Percentiles rank a stretch among this genome's conserved stretches.
Evolutionary conservation across 2,888 invertebrate genomes (phyloP).

Genomic region (Trichopria drosophilae): DNA sequence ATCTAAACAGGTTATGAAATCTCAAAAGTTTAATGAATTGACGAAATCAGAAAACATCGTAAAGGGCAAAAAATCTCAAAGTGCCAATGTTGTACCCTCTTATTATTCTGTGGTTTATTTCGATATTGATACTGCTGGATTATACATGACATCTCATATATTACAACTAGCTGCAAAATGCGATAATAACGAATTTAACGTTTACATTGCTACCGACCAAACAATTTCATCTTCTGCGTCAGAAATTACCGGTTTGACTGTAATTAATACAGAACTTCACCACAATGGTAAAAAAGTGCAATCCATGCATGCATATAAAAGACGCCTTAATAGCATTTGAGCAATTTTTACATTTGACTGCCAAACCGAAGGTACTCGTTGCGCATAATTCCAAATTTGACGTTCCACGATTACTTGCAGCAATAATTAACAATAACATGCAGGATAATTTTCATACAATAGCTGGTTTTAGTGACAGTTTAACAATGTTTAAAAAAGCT

Average conservation of each 20-base stretch:
- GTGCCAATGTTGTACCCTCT: too few relatives aligned
- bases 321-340: too few relatives aligned
- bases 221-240: slow-evolving; percentile 8
- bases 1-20: too few relatives aligned
- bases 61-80: too few relatives aligned
- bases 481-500: slow-evolving; percentile 10
- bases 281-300: slow-evolving; percentile 9
- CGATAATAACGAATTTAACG: slow-evolving; percentile 14
- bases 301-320: slow-evolving; percentile 10
- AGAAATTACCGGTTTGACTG: slow-evolving; percentile 9
- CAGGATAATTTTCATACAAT: slow-evolving; percentile 15
- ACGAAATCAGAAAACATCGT: neutral
- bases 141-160: too few relatives aligned
- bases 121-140: slow-evolving; percentile 24
- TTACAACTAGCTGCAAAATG: slow-evolving; percentile 7
- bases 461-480: slow-evolving; percentile 24
- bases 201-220: slow-evolving; percentile 19
- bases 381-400: slow-evolving; percentile 28
- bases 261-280: slow-evolving; percentile 12
- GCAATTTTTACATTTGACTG: too few relatives aligned
- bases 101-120: slow-evolving; percentile 21
- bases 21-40: neutral
- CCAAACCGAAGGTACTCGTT: slow-evolving; percentile 20
- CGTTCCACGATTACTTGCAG: slow-evolving; percentile 12
- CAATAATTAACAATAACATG: slow-evolving; percentile 17